Conservation (phyloP, 2,888 invertebrate species). For the Acronicta psi region DNA sequence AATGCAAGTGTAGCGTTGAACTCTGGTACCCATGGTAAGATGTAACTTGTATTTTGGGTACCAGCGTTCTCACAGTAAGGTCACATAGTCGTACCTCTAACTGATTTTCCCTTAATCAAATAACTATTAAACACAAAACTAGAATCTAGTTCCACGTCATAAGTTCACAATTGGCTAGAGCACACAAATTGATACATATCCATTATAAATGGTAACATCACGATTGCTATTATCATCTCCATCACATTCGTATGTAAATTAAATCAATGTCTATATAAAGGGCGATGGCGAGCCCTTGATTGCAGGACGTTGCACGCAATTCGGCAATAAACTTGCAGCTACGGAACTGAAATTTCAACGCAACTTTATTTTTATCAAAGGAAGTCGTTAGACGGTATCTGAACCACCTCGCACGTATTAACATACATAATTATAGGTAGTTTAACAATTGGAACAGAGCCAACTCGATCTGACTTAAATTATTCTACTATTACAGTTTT, state of each 20-base stretch:
- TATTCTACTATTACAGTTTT: slow-evolving; percentile 82
- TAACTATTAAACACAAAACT: too few species aligned
- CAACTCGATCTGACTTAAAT: slow-evolving; percentile 80
- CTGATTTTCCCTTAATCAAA: too few species aligned
- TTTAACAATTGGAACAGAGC: slow-evolving; percentile 84
- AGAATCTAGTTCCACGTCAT: not conserved
- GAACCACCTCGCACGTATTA: slow-evolving; percentile 86
- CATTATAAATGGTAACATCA: slow-evolving; percentile 64
- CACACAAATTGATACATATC: slow-evolving; percentile 36
- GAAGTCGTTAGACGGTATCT: slow-evolving; percentile 88
- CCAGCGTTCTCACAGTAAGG: too few species aligned
- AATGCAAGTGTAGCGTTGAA: too few species aligned
- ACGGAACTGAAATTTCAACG: slow-evolving; percentile 88
- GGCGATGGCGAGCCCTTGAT: slow-evolving; percentile 80
- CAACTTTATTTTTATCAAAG: slow-evolving; percentile 88
- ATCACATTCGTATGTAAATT: slow-evolving; percentile 82
- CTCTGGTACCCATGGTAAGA: too few species aligned
- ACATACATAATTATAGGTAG: slow-evolving; percentile 88
- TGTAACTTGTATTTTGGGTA: too few species aligned
- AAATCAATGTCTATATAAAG: slow-evolving; percentile 88
- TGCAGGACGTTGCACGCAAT: slow-evolving; percentile 82
- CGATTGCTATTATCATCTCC: slow-evolving; percentile 67
- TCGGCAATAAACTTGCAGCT: slow-evolving; percentile 85
- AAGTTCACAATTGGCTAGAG: slow-evolving; percentile 5
- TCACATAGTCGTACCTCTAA: too few species aligned